Percentiles rank a stretch among this genome's conserved stretches.
Evolutionary conservation across 2,113 vertebrate genomes (phyloP).

Genomic region (Albula glossodonta): DNA sequence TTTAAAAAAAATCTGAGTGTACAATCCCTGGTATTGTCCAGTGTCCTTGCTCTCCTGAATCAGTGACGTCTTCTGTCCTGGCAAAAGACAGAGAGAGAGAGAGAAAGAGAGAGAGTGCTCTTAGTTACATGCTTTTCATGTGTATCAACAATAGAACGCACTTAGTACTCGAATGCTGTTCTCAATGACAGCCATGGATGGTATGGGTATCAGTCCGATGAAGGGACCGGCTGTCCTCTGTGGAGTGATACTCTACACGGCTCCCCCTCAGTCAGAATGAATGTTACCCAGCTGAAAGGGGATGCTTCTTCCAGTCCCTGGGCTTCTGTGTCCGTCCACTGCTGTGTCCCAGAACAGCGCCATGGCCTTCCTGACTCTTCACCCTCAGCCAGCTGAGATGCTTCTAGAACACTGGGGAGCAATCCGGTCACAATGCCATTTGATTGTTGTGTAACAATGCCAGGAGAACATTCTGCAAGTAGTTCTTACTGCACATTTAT

Average conservation of each 20-base stretch:
- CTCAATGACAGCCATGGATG: not conserved
- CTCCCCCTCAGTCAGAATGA: not conserved
- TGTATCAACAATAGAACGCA: not conserved
- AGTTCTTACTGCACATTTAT: too few relatives aligned
- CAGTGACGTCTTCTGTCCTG: not conserved
- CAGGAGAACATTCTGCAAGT: too few relatives aligned
- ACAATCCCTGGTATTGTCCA: not conserved
- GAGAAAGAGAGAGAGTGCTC: not conserved
- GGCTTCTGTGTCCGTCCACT: not conserved
- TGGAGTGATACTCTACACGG: not conserved
- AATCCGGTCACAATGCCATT: too few relatives aligned
- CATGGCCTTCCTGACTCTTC: too few relatives aligned
- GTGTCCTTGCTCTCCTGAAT: not conserved
- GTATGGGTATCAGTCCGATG: not conserved
- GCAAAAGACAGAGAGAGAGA: constrained; percentile 22
- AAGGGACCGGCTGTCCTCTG: not conserved
- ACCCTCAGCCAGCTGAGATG: too few relatives aligned
- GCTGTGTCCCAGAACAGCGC: too few relatives aligned
- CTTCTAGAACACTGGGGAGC: too few relatives aligned
- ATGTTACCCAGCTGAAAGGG: not conserved
- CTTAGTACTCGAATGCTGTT: not conserved
- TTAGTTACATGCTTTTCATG: not conserved
- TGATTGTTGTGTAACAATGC: too few relatives aligned
- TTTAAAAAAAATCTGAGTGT: not conserved
- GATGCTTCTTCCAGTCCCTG: not conserved